phyloP scores from a whole-genome alignment of 1,140 invertebrate species.

The Steinernema feltiae region DNA sequence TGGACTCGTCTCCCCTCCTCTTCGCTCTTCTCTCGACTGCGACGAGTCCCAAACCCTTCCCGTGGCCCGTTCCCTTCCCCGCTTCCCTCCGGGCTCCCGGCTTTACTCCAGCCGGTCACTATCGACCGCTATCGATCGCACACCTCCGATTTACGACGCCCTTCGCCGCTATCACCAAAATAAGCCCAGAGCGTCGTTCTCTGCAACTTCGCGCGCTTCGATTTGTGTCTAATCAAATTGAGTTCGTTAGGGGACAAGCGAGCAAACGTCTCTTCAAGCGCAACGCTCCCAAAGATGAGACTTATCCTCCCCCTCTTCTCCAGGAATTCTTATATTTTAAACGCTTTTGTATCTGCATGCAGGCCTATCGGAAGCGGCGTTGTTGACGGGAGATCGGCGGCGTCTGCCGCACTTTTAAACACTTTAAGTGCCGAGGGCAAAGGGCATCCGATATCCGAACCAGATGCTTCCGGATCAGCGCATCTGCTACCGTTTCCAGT shows the following conservation, averaged over 20 bases:
- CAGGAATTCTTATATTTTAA: not conserved
- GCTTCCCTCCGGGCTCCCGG: not conserved
- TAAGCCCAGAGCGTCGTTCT: not conserved
- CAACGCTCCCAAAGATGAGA: not conserved
- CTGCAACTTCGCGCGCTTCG: not conserved
- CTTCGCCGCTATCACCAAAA: not conserved
- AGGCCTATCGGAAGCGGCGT: too few species aligned
- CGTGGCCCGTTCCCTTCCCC: not conserved
- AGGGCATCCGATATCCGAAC: not conserved
- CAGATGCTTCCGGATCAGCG: not conserved
- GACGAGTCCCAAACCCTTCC: not conserved
- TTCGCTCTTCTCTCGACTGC: not conserved
- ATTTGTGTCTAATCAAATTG: conserved; percentile 4
- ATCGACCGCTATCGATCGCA: not conserved
- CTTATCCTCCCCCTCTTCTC: not conserved
- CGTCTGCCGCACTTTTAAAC: not conserved
- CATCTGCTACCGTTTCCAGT: not conserved
- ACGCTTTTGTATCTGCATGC: not conserved
- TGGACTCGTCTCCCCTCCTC: not conserved
- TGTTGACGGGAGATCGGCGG: too few species aligned
- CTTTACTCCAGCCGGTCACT: conserved; percentile 7
- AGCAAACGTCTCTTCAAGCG: not conserved
- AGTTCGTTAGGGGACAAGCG: conserved; percentile 7
- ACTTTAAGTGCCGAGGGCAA: not conserved
- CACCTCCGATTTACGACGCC: not conserved